A percentile compares a stretch with the other conserved stretches of the same genome.
phyloP scores from a whole-genome alignment of 2,113 vertebrate species.

The Phoxinus phoxinus region DNA sequence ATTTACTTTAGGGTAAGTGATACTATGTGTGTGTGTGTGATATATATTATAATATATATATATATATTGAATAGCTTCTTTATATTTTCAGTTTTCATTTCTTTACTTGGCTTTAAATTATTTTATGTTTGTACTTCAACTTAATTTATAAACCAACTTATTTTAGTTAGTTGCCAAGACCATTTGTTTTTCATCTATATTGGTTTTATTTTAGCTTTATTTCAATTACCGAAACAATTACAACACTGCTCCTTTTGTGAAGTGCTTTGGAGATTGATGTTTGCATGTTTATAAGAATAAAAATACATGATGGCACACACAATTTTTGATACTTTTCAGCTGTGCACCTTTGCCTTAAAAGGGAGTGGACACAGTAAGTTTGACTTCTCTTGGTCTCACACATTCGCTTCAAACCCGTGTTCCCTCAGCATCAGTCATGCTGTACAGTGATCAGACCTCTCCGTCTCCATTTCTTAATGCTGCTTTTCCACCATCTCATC shows the following conservation, averaged over 20 bases:
- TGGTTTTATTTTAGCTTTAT: neutral
- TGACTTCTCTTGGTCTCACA: neutral
- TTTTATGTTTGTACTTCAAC: neutral
- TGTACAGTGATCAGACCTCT: neutral
- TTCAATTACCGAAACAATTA: neutral
- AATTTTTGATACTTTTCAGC: neutral
- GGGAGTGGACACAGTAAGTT: neutral
- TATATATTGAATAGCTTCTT: too few relatives aligned
- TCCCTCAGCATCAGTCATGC: neutral
- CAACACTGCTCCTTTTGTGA: neutral
- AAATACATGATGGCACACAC: neutral
- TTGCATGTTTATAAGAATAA: neutral
- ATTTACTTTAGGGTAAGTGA: too few relatives aligned
- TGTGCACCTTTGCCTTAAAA: neutral
- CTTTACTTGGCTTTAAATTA: neutral
- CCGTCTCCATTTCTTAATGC: neutral
- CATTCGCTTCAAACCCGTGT: neutral
- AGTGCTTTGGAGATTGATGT: neutral
- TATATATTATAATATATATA: too few relatives aligned
- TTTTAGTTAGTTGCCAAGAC: neutral
- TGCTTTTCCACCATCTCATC: constrained; percentile 19
- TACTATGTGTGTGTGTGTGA: too few relatives aligned
- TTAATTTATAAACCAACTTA: too few relatives aligned
- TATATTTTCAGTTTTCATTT: too few relatives aligned
- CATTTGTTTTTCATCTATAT: neutral